Evolutionary conservation across 2,113 vertebrate species (phyloP).

Genomic region (Suricata suricatta): DNA sequence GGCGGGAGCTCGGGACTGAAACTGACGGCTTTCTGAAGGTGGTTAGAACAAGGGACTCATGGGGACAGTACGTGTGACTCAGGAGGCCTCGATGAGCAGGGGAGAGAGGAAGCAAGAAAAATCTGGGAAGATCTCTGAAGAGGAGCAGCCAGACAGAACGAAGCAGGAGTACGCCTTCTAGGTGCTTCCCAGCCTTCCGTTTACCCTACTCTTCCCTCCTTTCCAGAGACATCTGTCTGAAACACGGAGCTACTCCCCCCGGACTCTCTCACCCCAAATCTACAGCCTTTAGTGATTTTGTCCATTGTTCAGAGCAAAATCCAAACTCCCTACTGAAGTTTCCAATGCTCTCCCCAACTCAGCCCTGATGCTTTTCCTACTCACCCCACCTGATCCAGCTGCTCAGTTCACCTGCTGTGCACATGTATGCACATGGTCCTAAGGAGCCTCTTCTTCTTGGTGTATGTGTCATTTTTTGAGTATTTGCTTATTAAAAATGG

Average conservation of each 20-base stretch:
- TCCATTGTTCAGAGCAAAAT: neutral
- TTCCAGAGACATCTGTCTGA: neutral
- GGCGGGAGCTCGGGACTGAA: neutral
- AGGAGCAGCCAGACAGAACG: neutral
- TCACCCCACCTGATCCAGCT: neutral
- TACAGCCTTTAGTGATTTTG: neutral
- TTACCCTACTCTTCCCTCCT: neutral
- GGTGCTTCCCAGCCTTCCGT: neutral
- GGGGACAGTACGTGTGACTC: rapidly evolving
- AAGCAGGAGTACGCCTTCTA: neutral
- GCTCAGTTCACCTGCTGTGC: neutral
- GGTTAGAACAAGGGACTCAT: rapidly evolving
- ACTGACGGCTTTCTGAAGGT: neutral
- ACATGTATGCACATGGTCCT: neutral
- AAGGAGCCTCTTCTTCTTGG: neutral
- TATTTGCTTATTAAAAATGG: neutral
- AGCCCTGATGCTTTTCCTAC: neutral
- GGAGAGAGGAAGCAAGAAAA: neutral
- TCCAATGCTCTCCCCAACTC: neutral
- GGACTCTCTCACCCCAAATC: neutral
- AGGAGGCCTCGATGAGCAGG: no score
- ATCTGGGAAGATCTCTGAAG: neutral
- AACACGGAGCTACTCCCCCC: neutral
- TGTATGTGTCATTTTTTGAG: neutral
- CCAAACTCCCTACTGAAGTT: neutral